Evolutionary conservation across 2,888 invertebrate genomes (phyloP).

Genomic region (Cabera pusaria): DNA sequence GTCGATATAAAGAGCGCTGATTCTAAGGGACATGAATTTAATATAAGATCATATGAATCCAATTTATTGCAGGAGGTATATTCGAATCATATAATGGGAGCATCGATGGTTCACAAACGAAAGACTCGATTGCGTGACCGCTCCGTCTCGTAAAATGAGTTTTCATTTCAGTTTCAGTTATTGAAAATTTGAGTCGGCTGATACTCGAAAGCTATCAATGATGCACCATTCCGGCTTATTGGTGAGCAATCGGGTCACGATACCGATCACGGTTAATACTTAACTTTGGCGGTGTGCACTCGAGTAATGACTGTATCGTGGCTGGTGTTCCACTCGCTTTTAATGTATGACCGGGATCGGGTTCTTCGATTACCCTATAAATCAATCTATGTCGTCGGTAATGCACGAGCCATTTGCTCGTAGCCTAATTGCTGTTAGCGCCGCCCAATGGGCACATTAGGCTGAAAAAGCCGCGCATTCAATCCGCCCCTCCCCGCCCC

Average conservation of each 20-base stretch:
- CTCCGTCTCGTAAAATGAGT: constrained; percentile 47
- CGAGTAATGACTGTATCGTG: constrained; percentile 65
- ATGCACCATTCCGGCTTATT: constrained; percentile 51
- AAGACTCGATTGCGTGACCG: constrained; percentile 59
- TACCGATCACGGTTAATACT: constrained; percentile 58
- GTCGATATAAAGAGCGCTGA: constrained; percentile 61
- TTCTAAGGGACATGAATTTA: constrained; percentile 67
- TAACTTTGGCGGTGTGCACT: constrained; percentile 48
- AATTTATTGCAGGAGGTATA: constrained; percentile 53
- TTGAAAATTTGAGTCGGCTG: constrained; percentile 47
- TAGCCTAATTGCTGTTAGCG: constrained; percentile 79
- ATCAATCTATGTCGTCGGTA: constrained; percentile 78
- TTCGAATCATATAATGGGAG: constrained; percentile 41
- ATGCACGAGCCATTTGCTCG: constrained; percentile 80
- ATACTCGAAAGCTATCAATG: constrained; percentile 55
- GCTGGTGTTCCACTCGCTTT: constrained; percentile 46
- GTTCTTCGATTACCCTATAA: constrained; percentile 60
- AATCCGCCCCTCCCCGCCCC: constrained; percentile 50
- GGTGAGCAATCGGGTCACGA: constrained; percentile 60
- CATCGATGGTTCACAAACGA: constrained; percentile 45
- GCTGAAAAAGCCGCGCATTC: constrained; percentile 58
- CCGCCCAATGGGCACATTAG: constrained; percentile 79
- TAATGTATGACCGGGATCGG: constrained; percentile 50
- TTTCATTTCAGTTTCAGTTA: constrained; percentile 50
- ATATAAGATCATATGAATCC: constrained; percentile 60